Percentiles rank a stretch among this genome's conserved stretches.
These are phyloP conservation scores for Cygnus buccinator DNA, from an alignment of 2,113 vertebrate genomes.

Conservation along the genomic window DNA sequence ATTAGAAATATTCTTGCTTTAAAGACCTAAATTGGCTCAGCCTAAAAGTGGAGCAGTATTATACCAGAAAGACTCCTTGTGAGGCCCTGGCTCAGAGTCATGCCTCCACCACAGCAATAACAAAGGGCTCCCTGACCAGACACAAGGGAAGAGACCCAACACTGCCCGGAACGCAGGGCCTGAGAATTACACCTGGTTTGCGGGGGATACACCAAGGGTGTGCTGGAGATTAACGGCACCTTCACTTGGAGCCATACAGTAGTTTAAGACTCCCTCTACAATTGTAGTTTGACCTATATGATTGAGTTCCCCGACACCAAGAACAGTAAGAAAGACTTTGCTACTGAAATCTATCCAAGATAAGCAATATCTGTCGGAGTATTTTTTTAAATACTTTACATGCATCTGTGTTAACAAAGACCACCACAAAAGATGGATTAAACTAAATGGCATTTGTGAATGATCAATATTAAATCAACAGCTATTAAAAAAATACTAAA, in stretches of 20 bases:
- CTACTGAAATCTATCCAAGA: neutral
- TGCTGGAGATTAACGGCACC: neutral
- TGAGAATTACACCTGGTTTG: neutral
- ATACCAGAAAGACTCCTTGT: neutral
- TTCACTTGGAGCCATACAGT: neutral
- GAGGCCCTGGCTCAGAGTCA: neutral
- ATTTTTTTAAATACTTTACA: neutral
- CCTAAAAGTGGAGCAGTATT: neutral
- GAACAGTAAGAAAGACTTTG: neutral
- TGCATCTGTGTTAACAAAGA: neutral
- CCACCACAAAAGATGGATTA: neutral
- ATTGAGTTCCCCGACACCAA: neutral
- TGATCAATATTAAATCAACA: neutral
- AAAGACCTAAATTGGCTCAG: neutral
- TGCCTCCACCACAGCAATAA: fast-evolving
- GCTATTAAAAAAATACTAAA: neutral
- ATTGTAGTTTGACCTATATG: neutral
- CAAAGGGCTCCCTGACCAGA: neutral
- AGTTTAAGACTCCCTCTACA: neutral
- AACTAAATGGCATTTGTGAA: neutral
- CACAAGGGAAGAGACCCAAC: neutral
- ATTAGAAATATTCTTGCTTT: neutral
- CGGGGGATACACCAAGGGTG: neutral
- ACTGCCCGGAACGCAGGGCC: fast-evolving
- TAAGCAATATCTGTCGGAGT: neutral